Evolutionary conservation across 2,797 vertebrate genomes (phyloP), one percentile per base, ranked within the genome.

Genomic region (Apogon talboti): DNA sequence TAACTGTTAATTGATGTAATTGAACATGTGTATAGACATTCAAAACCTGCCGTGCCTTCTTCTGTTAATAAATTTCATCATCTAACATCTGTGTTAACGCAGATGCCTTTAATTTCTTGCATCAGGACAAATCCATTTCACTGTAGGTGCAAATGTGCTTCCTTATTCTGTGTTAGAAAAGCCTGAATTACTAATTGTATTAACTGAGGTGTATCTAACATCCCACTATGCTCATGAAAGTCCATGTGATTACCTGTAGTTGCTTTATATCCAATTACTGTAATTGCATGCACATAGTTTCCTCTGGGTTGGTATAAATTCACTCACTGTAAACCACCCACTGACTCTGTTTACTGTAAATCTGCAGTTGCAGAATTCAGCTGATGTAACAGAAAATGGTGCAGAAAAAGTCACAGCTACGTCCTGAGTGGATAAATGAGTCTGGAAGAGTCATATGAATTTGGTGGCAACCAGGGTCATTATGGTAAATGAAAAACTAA

Each of bases 361-460:
- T 35, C 18, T 51, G 54, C 50, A 45, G 18, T 44, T 18, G 3
- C 55, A 42, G 44, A 43, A 35, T 33, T 38, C 28, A 44, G 15
- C 11, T 44, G 9, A 4, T 50, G 30, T 24, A 33, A 16, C 15
- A 40, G 21, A 16, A 4, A 19, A 19, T 6, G 37, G 11, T 30
- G 42, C 2, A 24, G 21, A 24, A 18, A 55, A 55, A 47, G 41
- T 61, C 35, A 72, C 19, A 11, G 42, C 12, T 15, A 21, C 52
- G 62, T 73, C 52, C 60, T 75, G 14, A 37, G 13, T 21, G 7
- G 49, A 1, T 76, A 66, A 71, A 63, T 54, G 43, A 47, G 37
- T 42, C 42, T 18, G n/a, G 16, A 62, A 2, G 14, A 7, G 48
- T 47, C 41, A 15, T 45, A n/a, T 45, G 57, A 46, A 63, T 51